phyloP scores from a whole-genome alignment of 2,113 vertebrate species.

The Odobenus rosmarus region DNA sequence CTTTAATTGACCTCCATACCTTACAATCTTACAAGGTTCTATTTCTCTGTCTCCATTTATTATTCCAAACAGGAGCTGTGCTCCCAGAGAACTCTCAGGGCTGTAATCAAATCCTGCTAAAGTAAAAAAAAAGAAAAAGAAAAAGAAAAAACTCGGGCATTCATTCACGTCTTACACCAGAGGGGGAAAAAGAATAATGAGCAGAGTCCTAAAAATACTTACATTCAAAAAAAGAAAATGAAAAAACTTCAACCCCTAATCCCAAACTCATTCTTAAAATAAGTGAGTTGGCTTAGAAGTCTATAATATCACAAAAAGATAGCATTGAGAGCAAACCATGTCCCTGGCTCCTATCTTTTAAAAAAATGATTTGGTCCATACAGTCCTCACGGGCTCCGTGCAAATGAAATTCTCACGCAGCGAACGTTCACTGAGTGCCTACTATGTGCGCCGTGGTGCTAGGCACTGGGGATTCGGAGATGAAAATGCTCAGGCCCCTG shows the following conservation, averaged over 20 bases:
- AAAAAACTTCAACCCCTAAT: not conserved
- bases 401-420: not conserved
- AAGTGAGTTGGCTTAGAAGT: not conserved
- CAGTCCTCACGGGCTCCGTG: not conserved
- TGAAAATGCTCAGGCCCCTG: rapidly evolving
- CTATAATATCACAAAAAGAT: not conserved
- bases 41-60: conserved; percentile 18
- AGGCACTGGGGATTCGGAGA: not conserved
- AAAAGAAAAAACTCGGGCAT: not conserved
- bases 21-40: not conserved
- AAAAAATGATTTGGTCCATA: not conserved
- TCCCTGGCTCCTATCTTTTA: not conserved
- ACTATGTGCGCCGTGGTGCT: not conserved
- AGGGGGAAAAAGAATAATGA: not conserved
- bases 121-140: not conserved
- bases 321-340: not conserved
- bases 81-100: conserved; percentile 38
- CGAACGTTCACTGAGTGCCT: not conserved
- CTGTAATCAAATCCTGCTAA: conserved; percentile 52
- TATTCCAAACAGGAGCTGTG: conserved; percentile 38
- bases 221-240: not conserved
- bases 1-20: not conserved
- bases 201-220: conserved; percentile 57
- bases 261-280: conserved; percentile 44
- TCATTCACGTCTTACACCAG: conserved; percentile 52